Percentiles rank a stretch among this genome's conserved stretches.
Evolutionary conservation across 35 echinoderm and acorn worm genomes (phyloP).

Genomic region (Heliocidaris erythrogramma): DNA sequence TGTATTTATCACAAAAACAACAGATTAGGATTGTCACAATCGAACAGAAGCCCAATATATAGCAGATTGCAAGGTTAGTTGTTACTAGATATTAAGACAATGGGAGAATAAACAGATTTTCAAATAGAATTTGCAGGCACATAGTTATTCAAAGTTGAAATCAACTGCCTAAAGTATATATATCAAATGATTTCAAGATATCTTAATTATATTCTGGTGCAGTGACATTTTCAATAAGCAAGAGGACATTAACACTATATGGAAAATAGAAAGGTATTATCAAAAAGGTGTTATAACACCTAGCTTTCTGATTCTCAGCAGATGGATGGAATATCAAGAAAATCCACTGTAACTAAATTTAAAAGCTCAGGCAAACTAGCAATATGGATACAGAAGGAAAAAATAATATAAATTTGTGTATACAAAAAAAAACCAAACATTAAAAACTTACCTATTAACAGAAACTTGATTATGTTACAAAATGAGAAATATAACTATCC

Average conservation of each 20-base stretch:
- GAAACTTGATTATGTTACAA: background rate
- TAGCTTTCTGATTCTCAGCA: too few species aligned
- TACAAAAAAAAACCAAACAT: too few species aligned
- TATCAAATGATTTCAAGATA: background rate
- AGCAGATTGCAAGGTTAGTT: background rate
- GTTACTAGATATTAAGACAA: background rate
- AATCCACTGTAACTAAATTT: too few species aligned
- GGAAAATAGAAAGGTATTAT: too few species aligned
- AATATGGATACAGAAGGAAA: too few species aligned
- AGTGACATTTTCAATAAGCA: too few species aligned
- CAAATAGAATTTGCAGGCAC: background rate
- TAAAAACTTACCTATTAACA: background rate
- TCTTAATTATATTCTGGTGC: background rate
- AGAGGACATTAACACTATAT: background rate
- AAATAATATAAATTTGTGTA: too few species aligned
- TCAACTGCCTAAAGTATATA: background rate
- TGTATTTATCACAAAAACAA: background rate
- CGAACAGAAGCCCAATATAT: background rate
- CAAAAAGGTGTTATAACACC: too few species aligned
- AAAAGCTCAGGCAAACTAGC: too few species aligned
- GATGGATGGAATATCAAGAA: too few species aligned
- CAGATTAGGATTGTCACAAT: background rate
- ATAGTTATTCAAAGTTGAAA: background rate
- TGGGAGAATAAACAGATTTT: background rate
- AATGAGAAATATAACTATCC: background rate